phyloP scores from a whole-genome alignment of 2,888 invertebrate genomes.

The Julus scanicus region DNA sequence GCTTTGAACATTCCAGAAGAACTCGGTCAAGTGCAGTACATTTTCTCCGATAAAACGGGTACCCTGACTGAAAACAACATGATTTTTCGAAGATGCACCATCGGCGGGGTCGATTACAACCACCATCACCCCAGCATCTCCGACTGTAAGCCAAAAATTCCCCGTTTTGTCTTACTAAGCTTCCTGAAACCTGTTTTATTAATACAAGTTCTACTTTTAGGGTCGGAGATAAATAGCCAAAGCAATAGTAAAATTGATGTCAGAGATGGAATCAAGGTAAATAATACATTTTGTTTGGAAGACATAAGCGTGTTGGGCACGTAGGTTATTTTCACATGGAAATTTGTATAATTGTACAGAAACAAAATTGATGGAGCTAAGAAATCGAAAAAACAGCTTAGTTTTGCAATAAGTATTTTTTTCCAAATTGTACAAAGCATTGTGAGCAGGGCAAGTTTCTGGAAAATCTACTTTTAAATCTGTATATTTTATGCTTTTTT shows the following conservation, averaged over 20 bases:
- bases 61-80: conserved; percentile 97
- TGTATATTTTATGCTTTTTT: no score
- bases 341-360: no score
- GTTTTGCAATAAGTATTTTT: no score
- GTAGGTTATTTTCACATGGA: no score
- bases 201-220: conserved; percentile 24
- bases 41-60: conserved; percentile 98
- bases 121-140: conserved; percentile 74
- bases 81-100: conserved; percentile 91
- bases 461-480: no score
- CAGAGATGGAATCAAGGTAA: conserved; percentile 5
- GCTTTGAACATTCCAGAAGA: conserved; percentile 98
- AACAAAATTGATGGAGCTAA: no score
- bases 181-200: not conserved
- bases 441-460: no score
- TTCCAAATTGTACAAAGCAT: no score
- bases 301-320: no score
- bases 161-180: not conserved
- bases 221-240: conserved; percentile 52
- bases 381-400: no score
- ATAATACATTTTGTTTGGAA: no score
- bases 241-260: conserved; percentile 18
- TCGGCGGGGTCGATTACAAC: conserved; percentile 89
- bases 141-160: conserved; percentile 52
- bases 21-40: conserved; percentile 92